phyloP scores from a whole-genome alignment of 2,113 vertebrate genomes.

The Phalacrocorax aristotelis region DNA sequence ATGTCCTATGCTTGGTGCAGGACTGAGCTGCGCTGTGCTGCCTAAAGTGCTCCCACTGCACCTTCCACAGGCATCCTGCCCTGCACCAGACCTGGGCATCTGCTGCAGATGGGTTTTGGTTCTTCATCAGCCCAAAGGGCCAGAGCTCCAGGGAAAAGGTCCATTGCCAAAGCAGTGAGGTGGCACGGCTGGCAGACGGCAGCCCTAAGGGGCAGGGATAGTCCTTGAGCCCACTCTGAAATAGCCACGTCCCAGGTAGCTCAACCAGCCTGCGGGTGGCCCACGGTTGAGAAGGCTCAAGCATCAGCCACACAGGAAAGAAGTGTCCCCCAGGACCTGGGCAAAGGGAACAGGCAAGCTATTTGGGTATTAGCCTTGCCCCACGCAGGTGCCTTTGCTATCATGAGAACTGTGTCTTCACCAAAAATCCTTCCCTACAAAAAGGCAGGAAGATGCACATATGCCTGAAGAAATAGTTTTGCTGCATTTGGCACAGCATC shows the following conservation, averaged over 20 bases:
- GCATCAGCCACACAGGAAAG: not conserved
- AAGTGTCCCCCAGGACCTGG: not conserved
- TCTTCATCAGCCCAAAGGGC: not conserved
- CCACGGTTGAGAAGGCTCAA: accelerated
- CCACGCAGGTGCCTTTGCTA: not conserved
- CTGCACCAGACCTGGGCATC: not conserved
- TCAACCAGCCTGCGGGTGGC: too few relatives aligned
- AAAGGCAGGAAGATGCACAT: not conserved
- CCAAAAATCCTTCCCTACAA: not conserved
- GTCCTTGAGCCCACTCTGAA: not conserved
- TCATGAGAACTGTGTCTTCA: not conserved
- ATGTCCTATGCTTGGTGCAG: not conserved
- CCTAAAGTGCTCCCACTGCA: not conserved
- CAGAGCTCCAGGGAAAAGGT: not conserved
- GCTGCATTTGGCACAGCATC: not conserved
- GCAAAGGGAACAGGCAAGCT: not conserved
- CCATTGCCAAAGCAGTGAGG: not conserved
- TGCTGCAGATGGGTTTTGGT: not conserved
- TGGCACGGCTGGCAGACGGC: not conserved
- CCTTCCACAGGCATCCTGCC: not conserved
- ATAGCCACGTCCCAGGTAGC: not conserved
- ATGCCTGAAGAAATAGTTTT: not conserved
- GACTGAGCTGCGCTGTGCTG: not conserved
- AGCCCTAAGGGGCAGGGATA: not conserved
- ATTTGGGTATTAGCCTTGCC: not conserved